A percentile compares a stretch with the other conserved stretches of the same genome.
Conservation (phyloP, 2,113 vertebrate species). For the Nipponia nippon region DNA sequence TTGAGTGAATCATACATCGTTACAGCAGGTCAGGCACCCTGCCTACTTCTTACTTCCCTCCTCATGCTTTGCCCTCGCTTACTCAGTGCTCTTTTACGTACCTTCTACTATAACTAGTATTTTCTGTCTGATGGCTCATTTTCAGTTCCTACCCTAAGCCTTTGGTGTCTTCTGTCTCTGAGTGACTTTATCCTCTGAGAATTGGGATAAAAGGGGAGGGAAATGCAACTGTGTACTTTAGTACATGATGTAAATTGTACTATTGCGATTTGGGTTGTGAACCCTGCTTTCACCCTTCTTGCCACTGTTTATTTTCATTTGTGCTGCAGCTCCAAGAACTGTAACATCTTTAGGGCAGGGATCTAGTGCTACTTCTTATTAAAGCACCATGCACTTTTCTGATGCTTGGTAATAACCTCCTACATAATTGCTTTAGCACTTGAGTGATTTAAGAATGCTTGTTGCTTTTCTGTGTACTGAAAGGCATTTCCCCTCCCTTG, state of each 20-base stretch:
- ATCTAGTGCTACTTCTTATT: not conserved
- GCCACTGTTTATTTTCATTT: not conserved
- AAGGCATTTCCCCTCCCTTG: not conserved
- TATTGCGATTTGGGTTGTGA: not conserved
- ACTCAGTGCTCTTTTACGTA: not conserved
- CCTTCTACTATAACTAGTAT: not conserved
- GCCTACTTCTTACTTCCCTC: not conserved
- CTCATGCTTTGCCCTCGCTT: not conserved
- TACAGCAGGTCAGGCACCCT: not conserved
- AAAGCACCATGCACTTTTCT: not conserved
- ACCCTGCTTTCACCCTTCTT: not conserved
- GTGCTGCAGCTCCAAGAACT: not conserved
- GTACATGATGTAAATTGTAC: not conserved
- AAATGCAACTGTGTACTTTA: not conserved
- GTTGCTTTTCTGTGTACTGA: not conserved
- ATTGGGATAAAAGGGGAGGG: not conserved
- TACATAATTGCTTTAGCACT: not conserved
- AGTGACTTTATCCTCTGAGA: not conserved
- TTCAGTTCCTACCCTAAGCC: not conserved
- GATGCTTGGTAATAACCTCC: not conserved
- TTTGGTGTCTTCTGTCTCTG: not conserved
- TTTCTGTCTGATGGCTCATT: not conserved
- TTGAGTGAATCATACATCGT: slow-evolving; percentile 6
- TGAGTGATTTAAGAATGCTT: not conserved
- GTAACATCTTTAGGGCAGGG: not conserved